phyloP scores from a whole-genome alignment of 2,113 vertebrate genomes.

The Microtus ochrogaster region DNA sequence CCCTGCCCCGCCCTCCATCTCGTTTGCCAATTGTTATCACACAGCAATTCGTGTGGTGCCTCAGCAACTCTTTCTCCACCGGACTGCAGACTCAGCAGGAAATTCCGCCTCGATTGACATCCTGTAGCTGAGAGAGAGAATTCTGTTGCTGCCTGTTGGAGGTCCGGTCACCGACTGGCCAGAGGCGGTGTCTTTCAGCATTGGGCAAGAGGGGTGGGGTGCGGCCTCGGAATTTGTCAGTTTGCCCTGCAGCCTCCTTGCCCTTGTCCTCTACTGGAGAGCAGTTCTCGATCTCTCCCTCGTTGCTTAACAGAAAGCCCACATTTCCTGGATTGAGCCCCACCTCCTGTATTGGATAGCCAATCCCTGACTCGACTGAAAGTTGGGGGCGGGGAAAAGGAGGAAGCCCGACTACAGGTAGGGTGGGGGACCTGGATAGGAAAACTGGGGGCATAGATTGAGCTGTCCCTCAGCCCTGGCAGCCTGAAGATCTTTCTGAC shows the following conservation, averaged over 20 bases:
- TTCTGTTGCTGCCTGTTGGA: neutral
- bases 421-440: too few species aligned
- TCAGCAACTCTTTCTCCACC: neutral
- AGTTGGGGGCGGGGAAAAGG: neutral
- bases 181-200: too few species aligned
- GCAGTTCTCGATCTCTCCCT: neutral
- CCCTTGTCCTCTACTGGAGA: too few species aligned
- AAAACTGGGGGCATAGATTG: neutral
- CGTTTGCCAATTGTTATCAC: neutral
- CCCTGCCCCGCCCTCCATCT: neutral
- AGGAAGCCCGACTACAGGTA: neutral
- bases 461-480: rapidly evolving
- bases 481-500: neutral
- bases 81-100: neutral
- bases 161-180: neutral
- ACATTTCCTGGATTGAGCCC: neutral
- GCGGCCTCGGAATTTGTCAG: neutral
- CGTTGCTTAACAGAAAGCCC: neutral
- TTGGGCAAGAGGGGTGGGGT: neutral
- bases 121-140: neutral
- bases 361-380: neutral
- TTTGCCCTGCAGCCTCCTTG: too few species aligned
- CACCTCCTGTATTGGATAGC: neutral
- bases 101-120: neutral
- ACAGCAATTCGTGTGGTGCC: neutral